Conservation (phyloP, 2,113 vertebrate genomes). For the Cyanoderma ruficeps region DNA sequence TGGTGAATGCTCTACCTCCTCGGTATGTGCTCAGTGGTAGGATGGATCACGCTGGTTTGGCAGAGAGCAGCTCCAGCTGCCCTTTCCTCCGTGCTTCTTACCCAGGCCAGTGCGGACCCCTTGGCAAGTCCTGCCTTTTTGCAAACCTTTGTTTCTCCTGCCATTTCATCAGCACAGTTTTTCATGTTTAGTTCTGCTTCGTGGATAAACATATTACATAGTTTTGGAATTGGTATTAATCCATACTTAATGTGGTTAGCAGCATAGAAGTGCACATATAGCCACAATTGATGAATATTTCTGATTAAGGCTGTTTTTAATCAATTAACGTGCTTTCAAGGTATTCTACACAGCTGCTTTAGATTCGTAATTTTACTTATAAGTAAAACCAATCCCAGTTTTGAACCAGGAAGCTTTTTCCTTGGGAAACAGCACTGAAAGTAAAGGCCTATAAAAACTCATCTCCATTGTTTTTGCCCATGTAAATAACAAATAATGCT, state of each 20-base stretch:
- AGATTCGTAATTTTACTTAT: background rate
- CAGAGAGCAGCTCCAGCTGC: background rate
- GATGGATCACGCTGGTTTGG: background rate
- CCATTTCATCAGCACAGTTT: background rate
- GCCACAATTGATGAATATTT: background rate
- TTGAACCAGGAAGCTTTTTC: background rate
- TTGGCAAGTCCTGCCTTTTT: background rate
- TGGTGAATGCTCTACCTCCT: background rate
- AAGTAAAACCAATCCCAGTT: background rate
- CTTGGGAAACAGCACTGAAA: background rate
- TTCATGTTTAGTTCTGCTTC: background rate
- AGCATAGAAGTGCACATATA: background rate
- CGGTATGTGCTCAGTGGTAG: fast-evolving
- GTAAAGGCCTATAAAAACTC: background rate
- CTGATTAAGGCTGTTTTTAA: background rate
- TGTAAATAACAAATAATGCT: background rate
- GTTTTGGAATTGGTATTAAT: background rate
- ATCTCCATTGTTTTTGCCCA: fast-evolving
- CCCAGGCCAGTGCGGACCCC: background rate
- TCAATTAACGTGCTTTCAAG: background rate
- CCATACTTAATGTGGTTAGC: background rate
- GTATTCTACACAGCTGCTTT: background rate
- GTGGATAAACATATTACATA: background rate
- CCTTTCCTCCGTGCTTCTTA: fast-evolving
- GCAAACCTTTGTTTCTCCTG: background rate